Conservation (phyloP, 1,140 invertebrate genomes). For the Diorhabda sublineata region DNA sequence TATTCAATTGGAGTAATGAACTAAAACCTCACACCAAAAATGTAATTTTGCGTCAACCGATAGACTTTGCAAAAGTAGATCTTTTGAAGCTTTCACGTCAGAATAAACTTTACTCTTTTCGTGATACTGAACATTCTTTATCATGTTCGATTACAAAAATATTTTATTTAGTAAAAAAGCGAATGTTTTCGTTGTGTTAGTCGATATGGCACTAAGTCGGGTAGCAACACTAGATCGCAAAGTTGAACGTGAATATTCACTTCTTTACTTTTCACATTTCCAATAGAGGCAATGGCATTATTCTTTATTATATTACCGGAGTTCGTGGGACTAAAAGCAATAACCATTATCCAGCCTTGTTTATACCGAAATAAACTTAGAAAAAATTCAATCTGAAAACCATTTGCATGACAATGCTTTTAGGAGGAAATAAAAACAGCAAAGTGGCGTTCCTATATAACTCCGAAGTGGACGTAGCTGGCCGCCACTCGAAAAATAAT, state of each 20-base stretch:
- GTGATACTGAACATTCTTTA: too few species aligned
- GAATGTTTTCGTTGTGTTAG: too few species aligned
- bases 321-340: constrained; percentile 15
- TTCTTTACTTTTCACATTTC: constrained; percentile 13
- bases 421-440: constrained; percentile 17
- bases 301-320: constrained; percentile 15
- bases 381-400: constrained; percentile 20
- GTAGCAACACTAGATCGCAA: neutral
- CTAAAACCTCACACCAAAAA: too few species aligned
- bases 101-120: too few species aligned
- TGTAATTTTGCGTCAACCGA: too few species aligned
- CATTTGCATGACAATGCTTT: constrained; percentile 20
- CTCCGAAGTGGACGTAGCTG: constrained; percentile 11
- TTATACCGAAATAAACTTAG: constrained; percentile 18
- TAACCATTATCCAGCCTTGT: constrained; percentile 18
- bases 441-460: constrained; percentile 16
- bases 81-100: too few species aligned
- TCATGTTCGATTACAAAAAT: too few species aligned
- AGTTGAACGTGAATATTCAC: constrained; percentile 4
- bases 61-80: too few species aligned
- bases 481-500: constrained; percentile 15
- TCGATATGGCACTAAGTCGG: too few species aligned
- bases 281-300: constrained; percentile 7
- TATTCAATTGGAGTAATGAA: too few species aligned
- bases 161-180: too few species aligned